Percentiles rank a stretch among this genome's conserved stretches.
Evolutionary conservation across 2,113 vertebrate species (phyloP).

Genomic region (Solea senegalensis): DNA sequence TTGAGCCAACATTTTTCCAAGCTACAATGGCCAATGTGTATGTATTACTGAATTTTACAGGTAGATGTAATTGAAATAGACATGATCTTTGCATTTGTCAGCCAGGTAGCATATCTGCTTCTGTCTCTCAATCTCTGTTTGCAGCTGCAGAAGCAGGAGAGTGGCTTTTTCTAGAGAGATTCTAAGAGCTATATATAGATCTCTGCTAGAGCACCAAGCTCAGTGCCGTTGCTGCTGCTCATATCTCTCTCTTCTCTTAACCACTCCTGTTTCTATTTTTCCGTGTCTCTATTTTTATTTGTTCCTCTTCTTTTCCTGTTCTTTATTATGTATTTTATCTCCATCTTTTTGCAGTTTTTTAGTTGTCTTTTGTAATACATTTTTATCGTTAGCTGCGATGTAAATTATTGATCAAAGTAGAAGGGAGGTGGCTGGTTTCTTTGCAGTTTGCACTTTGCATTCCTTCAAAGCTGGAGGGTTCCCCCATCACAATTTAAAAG

Average conservation of each 20-base stretch:
- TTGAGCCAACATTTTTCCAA: constrained; percentile 40
- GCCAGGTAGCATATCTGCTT: constrained; percentile 57
- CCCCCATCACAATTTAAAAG: constrained; percentile 19
- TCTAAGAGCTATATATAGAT: constrained; percentile 86
- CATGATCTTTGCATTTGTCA: constrained; percentile 26
- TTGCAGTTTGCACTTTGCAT: background rate
- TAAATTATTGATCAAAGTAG: constrained; percentile 61
- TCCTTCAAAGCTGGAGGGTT: constrained; percentile 35
- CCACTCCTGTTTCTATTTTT: constrained; percentile 59
- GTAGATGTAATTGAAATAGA: constrained; percentile 13
- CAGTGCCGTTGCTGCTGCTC: constrained; percentile 76
- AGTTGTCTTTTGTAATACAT: constrained; percentile 17
- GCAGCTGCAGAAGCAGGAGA: constrained; percentile 77
- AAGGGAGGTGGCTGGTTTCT: constrained; percentile 42
- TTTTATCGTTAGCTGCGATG: constrained; percentile 37
- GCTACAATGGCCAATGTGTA: background rate
- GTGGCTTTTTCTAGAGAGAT: constrained; percentile 82
- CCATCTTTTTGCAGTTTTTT: constrained; percentile 1
- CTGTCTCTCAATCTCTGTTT: constrained; percentile 74
- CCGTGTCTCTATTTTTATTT: constrained; percentile 58
- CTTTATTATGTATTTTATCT: constrained; percentile 21
- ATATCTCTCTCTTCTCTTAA: constrained; percentile 61
- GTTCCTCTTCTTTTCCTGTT: constrained; percentile 26
- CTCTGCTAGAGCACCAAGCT: constrained; percentile 79
- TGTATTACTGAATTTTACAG: constrained; percentile 5